phyloP scores from a whole-genome alignment of 2,797 vertebrate species.

The Sciurus vulgaris region DNA sequence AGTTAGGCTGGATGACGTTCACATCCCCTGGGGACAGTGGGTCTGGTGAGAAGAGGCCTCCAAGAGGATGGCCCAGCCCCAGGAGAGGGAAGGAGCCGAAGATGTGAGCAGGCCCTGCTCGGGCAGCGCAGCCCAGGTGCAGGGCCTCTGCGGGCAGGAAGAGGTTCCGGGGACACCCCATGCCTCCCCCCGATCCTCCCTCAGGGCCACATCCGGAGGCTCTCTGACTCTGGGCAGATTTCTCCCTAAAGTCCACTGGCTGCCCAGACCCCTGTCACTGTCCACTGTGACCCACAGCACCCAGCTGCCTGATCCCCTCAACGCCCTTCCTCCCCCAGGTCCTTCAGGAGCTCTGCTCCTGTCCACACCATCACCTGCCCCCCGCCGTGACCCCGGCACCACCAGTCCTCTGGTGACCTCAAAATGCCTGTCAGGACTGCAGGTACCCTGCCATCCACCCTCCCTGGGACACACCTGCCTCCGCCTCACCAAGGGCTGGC shows the following conservation, averaged over 20 bases:
- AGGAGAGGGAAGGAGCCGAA: neutral
- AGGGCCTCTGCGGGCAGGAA: neutral
- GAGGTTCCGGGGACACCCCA: neutral
- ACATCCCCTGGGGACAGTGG: constrained; percentile 89
- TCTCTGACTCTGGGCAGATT: neutral
- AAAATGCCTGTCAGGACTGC: neutral
- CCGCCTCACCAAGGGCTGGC: neutral
- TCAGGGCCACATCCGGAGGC: neutral
- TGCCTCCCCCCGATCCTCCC: neutral
- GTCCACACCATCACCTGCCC: too few relatives aligned
- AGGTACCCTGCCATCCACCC: neutral
- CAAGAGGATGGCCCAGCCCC: neutral
- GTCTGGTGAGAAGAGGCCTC: neutral
- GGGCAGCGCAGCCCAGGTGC: neutral
- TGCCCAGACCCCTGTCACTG: neutral
- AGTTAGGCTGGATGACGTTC: constrained; percentile 92
- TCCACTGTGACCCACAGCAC: neutral
- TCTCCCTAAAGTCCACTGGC: neutral
- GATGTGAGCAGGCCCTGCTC: neutral
- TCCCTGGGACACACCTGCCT: neutral
- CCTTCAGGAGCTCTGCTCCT: too few relatives aligned
- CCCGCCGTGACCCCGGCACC: neutral
- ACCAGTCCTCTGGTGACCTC: neutral
- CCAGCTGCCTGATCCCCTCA: neutral
- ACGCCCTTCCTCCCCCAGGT: neutral